phyloP scores from a whole-genome alignment of 1,140 invertebrate genomes.

The Pachypeltis micranthus region DNA sequence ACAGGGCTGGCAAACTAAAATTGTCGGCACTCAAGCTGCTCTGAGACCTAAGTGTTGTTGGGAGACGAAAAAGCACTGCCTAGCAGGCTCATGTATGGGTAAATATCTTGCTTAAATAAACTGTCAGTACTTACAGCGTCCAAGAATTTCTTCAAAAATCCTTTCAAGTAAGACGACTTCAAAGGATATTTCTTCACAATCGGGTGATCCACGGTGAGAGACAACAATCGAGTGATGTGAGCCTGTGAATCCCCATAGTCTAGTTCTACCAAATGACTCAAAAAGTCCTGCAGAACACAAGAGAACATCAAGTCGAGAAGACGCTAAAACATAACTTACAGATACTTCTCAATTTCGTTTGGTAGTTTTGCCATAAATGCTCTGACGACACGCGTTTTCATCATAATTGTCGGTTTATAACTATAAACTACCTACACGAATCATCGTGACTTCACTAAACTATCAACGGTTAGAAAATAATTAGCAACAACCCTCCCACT shows the following conservation, averaged over 20 bases:
- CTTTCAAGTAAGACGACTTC: conserved; percentile 37
- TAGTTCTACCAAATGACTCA: neutral
- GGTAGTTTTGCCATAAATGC: neutral
- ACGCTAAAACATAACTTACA: neutral
- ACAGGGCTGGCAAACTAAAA: neutral
- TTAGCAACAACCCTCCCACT: neutral
- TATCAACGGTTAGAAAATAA: neutral
- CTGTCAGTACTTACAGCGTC: conserved; percentile 29
- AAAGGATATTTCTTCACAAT: conserved; percentile 36
- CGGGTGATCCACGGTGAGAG: conserved; percentile 35
- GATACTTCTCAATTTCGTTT: neutral
- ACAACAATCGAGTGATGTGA: conserved; percentile 30
- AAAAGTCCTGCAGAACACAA: neutral
- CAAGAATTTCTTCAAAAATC: conserved; percentile 39
- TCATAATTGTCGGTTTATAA: neutral
- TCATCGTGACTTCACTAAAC: neutral
- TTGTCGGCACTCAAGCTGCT: neutral
- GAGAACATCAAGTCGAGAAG: neutral
- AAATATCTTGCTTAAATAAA: too few relatives aligned
- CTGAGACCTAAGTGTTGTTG: neutral
- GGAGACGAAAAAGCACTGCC: too few relatives aligned
- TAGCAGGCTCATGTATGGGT: too few relatives aligned
- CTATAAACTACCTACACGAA: neutral
- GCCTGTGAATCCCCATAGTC: neutral
- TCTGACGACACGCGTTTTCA: neutral